Percentiles rank a stretch among this genome's conserved stretches.
Conservation (phyloP, 2,113 vertebrate species). For the Anguilla rostrata region DNA sequence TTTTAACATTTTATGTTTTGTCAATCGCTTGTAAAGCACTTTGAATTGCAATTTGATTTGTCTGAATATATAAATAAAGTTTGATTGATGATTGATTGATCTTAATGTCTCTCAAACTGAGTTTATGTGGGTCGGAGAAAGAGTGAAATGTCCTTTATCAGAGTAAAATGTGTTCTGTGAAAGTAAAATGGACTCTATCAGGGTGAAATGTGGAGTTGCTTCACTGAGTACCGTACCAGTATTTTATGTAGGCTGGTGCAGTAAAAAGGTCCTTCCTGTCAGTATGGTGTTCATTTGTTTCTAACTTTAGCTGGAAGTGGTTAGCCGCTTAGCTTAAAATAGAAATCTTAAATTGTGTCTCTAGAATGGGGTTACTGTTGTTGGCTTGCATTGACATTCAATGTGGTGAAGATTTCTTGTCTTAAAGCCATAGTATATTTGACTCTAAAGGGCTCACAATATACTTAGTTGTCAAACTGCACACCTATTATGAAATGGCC, state of each 20-base stretch:
- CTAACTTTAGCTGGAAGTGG: neutral
- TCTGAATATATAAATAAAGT: no score
- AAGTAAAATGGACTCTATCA: no score
- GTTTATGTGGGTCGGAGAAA: no score
- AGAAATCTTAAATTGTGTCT: neutral
- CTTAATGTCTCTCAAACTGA: no score
- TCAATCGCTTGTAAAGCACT: no score
- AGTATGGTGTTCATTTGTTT: neutral
- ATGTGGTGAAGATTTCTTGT: neutral
- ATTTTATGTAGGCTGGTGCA: neutral
- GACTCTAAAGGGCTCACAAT: neutral
- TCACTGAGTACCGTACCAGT: no score
- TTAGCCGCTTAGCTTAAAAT: slow-evolving; percentile 13
- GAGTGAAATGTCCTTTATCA: no score
- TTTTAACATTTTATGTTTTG: no score
- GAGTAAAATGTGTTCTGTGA: no score
- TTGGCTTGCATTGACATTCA: neutral
- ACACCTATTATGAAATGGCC: neutral
- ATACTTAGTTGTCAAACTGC: neutral
- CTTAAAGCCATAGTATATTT: neutral
- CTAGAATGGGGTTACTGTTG: neutral
- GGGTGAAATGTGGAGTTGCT: no score
- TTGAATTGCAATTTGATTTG: no score
- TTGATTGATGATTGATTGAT: no score
- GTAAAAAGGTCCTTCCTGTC: neutral